A percentile compares a stretch with the other conserved stretches of the same genome.
phyloP scores from a whole-genome alignment of 2,888 invertebrate genomes.

The Pandemis cinnamomeana region DNA sequence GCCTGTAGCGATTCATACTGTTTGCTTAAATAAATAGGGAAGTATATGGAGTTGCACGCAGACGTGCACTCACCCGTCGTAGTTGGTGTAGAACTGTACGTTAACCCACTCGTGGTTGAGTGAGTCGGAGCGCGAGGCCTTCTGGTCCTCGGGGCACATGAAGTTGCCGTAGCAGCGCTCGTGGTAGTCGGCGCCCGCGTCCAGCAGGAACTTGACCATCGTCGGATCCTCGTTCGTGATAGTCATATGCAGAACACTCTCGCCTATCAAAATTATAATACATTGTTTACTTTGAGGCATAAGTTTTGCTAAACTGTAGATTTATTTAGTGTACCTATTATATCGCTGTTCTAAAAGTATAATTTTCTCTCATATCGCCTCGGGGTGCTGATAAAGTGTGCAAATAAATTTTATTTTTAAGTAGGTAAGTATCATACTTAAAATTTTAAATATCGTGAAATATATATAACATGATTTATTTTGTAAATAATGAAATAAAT shows the following conservation, averaged over 20 bases:
- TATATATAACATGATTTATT: too few species aligned
- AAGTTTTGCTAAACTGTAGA: too few species aligned
- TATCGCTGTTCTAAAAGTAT: too few species aligned
- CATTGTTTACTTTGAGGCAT: background rate
- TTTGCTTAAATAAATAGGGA: too few species aligned
- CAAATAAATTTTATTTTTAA: too few species aligned
- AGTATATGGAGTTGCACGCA: too few species aligned
- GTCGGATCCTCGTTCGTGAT: constrained; percentile 99
- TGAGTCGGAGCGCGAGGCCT: constrained; percentile 93
- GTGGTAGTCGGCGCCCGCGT: constrained; percentile 95
- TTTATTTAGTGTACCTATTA: too few species aligned
- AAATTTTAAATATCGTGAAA: too few species aligned
- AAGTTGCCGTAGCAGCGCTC: constrained; percentile 98
- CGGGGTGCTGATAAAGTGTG: too few species aligned
- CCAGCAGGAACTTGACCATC: constrained; percentile 97
- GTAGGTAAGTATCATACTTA: too few species aligned
- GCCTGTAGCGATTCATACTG: background rate
- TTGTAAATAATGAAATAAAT: too few species aligned
- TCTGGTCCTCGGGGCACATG: constrained; percentile 99
- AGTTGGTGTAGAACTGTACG: constrained; percentile 91
- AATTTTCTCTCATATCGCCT: too few species aligned
- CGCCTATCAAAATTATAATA: constrained; percentile 83
- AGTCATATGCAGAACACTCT: constrained; percentile 97
- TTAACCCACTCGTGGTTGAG: constrained; percentile 96
- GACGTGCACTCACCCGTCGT: constrained; percentile 87